Evolutionary conservation across 2,888 invertebrate genomes (phyloP), one percentile per base, ranked within the genome.

Genomic region (Pyrrhosoma nymphula): DNA sequence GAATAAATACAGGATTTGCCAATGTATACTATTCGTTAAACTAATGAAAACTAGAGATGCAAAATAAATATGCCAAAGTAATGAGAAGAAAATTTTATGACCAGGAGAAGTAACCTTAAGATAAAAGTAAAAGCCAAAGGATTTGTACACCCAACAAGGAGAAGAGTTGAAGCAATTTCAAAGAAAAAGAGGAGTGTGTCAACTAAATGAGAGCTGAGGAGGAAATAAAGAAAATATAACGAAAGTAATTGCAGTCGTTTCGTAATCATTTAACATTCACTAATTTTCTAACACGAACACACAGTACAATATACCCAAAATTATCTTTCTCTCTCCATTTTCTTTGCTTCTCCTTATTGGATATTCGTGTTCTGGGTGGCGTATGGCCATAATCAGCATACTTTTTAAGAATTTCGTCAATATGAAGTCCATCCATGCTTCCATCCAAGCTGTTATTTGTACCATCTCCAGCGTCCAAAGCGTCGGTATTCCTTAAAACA

Each of bases 301-400:
- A 82, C 82, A 82, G 82, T 2, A 35, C 82, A 35, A 35, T 35
- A 88, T 89, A 82, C 95, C 96, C 96, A 96, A 96, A 98, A 98
- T 97, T 97, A 96, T 97, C 98, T 96, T 98, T 98, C 96, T 98
- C 97, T 96, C 98, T 97, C 95, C 97, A 97, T 96, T 97, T 97
- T 96, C 97, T 97, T 96, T 97, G 97, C 60, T 97, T 97, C 96
- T 97, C 97, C 96, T 97, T 97, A 89, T 97, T 97, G 95, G 97
- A 97, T 96, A 98, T 98, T 96, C 98, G 97, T 95, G 98, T 98
- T 96, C 98, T 97, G 0, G 98, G 98, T n/a, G 98, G 98, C 90
- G 98, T 98, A 96, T 98, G 98, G 95, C 98, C 98, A 96, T 98
- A 98, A 96, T 98, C 97, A 96, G 98, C 98, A 95, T 96, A 96